Percentiles rank a stretch among this genome's conserved stretches.
Evolutionary conservation across 2,888 invertebrate genomes (phyloP).

Genomic region (Agonopterix subpropinquella): DNA sequence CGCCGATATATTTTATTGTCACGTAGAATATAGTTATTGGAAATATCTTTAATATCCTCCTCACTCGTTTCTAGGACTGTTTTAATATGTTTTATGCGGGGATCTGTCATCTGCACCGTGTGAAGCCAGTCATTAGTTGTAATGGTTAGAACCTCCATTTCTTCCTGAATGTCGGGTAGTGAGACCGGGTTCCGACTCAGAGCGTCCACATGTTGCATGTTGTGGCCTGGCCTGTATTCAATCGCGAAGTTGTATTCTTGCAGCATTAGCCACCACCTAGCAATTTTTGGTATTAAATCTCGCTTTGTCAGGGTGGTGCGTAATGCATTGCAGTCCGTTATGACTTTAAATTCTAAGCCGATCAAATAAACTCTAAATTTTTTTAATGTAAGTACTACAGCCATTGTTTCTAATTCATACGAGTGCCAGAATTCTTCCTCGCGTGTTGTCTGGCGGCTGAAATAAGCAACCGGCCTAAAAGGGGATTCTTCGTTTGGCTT

Average conservation of each 20-base stretch:
- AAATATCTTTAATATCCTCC: conserved; percentile 9
- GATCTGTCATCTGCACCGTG: conserved; percentile 15
- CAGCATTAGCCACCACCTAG: conserved; percentile 10
- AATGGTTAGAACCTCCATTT: neutral
- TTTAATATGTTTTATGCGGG: conserved; percentile 9
- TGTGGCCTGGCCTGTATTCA: conserved; percentile 5
- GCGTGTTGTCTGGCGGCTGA: no score
- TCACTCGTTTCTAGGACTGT: conserved; percentile 8
- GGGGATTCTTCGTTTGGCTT: no score
- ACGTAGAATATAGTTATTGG: conserved; percentile 10
- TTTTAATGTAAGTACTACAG: conserved; percentile 5
- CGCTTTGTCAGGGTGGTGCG: conserved; percentile 2
- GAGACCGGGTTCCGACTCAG: conserved; percentile 3
- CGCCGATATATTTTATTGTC: conserved; percentile 4
- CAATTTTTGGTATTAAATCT: conserved; percentile 21
- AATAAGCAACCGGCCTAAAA: no score
- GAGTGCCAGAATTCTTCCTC: no score
- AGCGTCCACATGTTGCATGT: conserved; percentile 1
- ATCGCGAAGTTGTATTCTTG: conserved; percentile 7
- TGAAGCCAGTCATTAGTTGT: conserved; percentile 10
- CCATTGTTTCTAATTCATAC: conserved; percentile 21
- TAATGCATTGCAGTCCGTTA: conserved; percentile 7
- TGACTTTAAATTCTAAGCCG: conserved; percentile 6
- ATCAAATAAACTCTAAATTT: conserved; percentile 5
- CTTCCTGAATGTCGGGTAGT: neutral